Evolutionary conservation across 2,113 vertebrate genomes (phyloP), one percentile per base, ranked within the genome.

Genomic region (Nibea albiflora): DNA sequence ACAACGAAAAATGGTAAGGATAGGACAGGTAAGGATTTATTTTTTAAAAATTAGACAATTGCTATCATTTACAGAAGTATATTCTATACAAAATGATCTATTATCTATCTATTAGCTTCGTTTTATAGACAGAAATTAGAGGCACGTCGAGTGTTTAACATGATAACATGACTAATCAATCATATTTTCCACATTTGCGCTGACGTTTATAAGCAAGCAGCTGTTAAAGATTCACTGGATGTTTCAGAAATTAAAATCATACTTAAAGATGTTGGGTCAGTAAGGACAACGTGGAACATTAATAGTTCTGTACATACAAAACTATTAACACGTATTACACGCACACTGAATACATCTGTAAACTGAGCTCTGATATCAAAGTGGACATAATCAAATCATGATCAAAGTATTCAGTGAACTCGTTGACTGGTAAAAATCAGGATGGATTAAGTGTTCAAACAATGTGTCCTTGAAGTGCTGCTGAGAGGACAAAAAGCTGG

Each of bases 21-120:
- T n/a, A n/a, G n/a, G n/a, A n/a, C n/a, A 71, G 54, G 3, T 0
- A 54, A 66, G 2, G 5, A 39, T 84, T 84, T 84, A 75, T 84
- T 89, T 39, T 20, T 17, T 0, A 22, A 69, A 76, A 81, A 77
- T 80, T 20, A 31, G 10, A 68, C 24, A 14, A 61, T 11, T 64
- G 8, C 52, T 52, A 14, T 69, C 4, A 85, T 83, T 85, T 67
- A 86, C 49, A 86, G 26, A 64, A 9, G 0, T 16, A 19, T 67
- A 58, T 67, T 81, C 11, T 64, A 53, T 69, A 81, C n/a, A 84
- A 66, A 83, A 56, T 56, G 0, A 77, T 64, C 68, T 56, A 84
- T 60, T 39, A 39, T 39, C 35, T 39, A 39, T 9, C 35, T 39
- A 39, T 39, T 39, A 31, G 10, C 35, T 53, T 76, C 2, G 44